Conservation (phyloP, 64 coral and sea anemone species). For the Stichodactyla mertensii region DNA sequence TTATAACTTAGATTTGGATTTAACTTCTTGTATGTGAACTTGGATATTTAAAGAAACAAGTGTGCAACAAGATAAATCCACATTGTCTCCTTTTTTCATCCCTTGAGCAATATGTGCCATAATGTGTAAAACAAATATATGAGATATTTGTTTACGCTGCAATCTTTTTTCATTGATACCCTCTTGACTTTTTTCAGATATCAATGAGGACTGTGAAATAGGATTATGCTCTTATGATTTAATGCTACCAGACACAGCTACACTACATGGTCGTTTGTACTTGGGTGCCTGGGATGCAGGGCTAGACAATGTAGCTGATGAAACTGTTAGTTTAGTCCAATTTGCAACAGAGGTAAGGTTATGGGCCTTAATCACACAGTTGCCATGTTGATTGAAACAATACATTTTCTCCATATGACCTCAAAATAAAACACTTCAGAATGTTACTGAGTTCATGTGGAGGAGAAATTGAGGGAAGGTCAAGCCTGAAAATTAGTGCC, state of each 20-base stretch:
- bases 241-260: slow-evolving; percentile 87
- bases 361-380: background rate
- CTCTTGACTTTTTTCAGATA: slow-evolving; percentile 38
- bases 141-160: background rate
- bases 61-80: no score
- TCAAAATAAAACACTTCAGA: no score
- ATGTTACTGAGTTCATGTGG: no score
- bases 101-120: no score
- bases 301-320: slow-evolving; percentile 88
- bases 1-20: no score
- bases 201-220: slow-evolving; percentile 93
- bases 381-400: background rate
- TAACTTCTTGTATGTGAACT: no score
- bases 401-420: background rate
- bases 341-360: slow-evolving; percentile 77
- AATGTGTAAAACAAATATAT: no score
- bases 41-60: no score
- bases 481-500: no score
- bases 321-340: slow-evolving; percentile 72
- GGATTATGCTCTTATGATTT: slow-evolving; percentile 92
- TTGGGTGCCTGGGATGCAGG: slow-evolving; percentile 99
- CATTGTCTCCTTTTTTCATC: no score
- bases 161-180: background rate
- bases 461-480: no score
- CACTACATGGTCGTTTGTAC: slow-evolving; percentile 87